Conservation (phyloP, 2,113 vertebrate species). For the Mobula birostris region DNA sequence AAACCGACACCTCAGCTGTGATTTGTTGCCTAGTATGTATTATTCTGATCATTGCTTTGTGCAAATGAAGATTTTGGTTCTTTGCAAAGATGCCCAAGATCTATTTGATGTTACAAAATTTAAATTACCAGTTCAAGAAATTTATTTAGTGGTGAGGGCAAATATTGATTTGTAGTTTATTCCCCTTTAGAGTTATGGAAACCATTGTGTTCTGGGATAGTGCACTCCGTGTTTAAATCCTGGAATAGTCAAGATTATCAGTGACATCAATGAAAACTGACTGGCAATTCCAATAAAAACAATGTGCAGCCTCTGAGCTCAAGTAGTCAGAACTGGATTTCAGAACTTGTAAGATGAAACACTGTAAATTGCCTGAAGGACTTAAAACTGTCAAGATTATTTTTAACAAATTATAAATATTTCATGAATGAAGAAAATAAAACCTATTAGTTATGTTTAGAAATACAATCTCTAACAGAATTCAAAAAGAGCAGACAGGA, state of each 20-base stretch:
- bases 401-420: neutral
- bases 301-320: too few species aligned
- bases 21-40: constrained; percentile 86
- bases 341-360: too few species aligned
- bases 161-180: neutral
- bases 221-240: too few species aligned
- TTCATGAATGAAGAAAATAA: neutral
- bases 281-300: too few species aligned
- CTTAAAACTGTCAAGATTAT: too few species aligned
- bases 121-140: neutral
- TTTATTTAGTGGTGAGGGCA: neutral
- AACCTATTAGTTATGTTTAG: neutral
- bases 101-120: neutral
- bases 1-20: constrained; percentile 96
- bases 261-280: too few species aligned
- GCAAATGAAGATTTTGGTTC: neutral
- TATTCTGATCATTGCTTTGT: neutral
- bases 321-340: too few species aligned
- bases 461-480: neutral
- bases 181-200: too few species aligned
- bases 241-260: too few species aligned
- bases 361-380: too few species aligned
- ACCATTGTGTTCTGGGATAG: too few species aligned
- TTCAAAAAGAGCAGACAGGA: neutral
- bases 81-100: neutral